A percentile compares a stretch with the other conserved stretches of the same genome.
Conservation (phyloP, 2,888 invertebrate genomes). For the Odontocolon sp. region DNA sequence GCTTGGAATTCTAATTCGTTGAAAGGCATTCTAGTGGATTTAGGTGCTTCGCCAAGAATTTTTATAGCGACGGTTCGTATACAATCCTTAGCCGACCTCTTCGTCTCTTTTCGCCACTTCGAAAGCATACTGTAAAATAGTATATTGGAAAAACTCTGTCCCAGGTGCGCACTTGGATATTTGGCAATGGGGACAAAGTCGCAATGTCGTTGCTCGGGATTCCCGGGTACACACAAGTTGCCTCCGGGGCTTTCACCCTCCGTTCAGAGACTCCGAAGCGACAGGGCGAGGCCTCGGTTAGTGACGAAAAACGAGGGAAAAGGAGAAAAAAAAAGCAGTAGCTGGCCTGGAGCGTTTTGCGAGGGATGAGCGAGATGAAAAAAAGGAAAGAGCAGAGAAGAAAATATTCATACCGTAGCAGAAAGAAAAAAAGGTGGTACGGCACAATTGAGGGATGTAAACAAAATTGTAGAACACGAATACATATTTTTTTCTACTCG, state of each 20-base stretch:
- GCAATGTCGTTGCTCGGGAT: conserved; percentile 24
- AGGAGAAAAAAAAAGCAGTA: conserved; percentile 20
- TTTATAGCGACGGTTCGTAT: background rate
- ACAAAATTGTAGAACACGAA: conserved; percentile 5
- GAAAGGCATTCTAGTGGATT: background rate
- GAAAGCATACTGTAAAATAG: conserved; percentile 30
- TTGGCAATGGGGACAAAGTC: conserved; percentile 37
- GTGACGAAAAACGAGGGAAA: conserved; percentile 9
- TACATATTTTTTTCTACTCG: conserved; percentile 15
- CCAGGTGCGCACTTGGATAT: conserved; percentile 50
- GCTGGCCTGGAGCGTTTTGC: conserved; percentile 7
- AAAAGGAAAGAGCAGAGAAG: conserved; percentile 12
- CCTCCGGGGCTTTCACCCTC: conserved; percentile 15
- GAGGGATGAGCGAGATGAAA: conserved; percentile 2
- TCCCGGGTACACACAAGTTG: background rate
- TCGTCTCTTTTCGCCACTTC: background rate
- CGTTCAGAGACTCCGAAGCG: conserved; percentile 4
- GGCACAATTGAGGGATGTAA: background rate
- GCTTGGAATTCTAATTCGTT: conserved; percentile 35
- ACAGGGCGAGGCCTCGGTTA: conserved; percentile 9
- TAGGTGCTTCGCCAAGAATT: background rate
- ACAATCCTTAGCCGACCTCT: background rate
- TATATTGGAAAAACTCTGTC: conserved; percentile 43
- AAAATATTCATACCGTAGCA: conserved; percentile 20
- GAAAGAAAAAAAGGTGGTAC: conserved; percentile 8